Conservation (phyloP, 2,888 invertebrate genomes). For the Gisinianus flammeolus region DNA sequence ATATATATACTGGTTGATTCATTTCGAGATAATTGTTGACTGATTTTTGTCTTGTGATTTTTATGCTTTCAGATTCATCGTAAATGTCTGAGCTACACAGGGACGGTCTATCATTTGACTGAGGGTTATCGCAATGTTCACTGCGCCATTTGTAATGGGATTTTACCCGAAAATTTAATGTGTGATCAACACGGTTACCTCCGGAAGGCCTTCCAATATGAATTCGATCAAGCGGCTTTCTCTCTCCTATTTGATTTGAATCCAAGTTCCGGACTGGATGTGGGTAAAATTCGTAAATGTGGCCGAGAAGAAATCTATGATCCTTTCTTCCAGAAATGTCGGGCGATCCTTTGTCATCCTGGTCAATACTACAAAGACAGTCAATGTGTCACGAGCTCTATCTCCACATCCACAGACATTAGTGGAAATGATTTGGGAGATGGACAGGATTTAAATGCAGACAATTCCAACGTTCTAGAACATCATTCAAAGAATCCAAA, state of each 20-base stretch:
- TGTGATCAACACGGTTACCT: constrained; percentile 59
- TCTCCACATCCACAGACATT: constrained; percentile 41
- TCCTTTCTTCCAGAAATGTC: constrained; percentile 63
- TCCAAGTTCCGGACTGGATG: constrained; percentile 58
- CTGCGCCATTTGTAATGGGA: constrained; percentile 64
- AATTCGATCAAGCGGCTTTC: constrained; percentile 62
- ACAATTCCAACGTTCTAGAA: constrained; percentile 50
- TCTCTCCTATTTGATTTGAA: constrained; percentile 63
- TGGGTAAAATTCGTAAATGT: constrained; percentile 60
- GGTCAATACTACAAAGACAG: constrained; percentile 60
- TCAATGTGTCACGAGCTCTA: constrained; percentile 58
- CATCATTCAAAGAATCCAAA: constrained; percentile 46
- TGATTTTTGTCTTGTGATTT: not conserved
- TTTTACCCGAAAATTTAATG: constrained; percentile 60
- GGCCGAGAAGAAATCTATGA: constrained; percentile 62
- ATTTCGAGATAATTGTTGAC: no score
- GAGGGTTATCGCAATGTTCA: constrained; percentile 63
- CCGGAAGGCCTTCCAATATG: constrained; percentile 59
- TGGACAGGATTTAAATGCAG: constrained; percentile 48
- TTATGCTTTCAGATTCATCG: constrained; percentile 49
- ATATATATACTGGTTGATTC: not conserved
- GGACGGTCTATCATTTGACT: constrained; percentile 61
- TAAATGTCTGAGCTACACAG: constrained; percentile 63
- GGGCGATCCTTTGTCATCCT: constrained; percentile 61
- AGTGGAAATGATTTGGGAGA: constrained; percentile 49